These are phyloP conservation scores for Chaetops frenatus DNA, from an alignment of 2,113 vertebrate species.

Conservation along the genomic window DNA sequence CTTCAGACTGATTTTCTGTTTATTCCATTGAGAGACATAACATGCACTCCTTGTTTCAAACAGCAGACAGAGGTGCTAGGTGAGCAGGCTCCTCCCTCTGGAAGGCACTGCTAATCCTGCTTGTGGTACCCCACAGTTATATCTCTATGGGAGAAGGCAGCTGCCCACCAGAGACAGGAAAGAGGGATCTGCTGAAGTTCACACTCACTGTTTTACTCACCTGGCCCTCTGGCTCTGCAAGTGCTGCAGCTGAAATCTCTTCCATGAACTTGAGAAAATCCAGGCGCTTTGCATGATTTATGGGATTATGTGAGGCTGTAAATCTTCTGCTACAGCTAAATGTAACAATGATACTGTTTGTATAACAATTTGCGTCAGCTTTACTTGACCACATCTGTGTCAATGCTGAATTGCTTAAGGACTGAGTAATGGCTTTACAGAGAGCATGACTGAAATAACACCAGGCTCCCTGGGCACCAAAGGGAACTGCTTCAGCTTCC, in stretches of 20 bases:
- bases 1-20: not conserved
- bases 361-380: not conserved
- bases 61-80: rapidly evolving
- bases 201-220: not conserved
- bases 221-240: not conserved
- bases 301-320: not conserved
- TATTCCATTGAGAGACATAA: rapidly evolving
- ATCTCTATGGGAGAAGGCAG: not conserved
- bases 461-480: not conserved
- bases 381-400: not conserved
- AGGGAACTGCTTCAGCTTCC: not conserved
- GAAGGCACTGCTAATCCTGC: rapidly evolving
- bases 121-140: not conserved
- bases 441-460: not conserved
- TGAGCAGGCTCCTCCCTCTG: not conserved
- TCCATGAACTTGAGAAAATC: not conserved
- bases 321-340: conserved; percentile 6
- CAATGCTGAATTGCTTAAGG: not conserved
- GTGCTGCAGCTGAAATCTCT: not conserved
- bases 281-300: conserved; percentile 4
- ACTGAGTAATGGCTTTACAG: not conserved
- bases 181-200: not conserved
- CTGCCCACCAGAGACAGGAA: not conserved
- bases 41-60: not conserved
- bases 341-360: not conserved